A percentile compares a stretch with the other conserved stretches of the same genome.
Conservation (phyloP, 2,888 invertebrate genomes). For the Odiellus spinosus region DNA sequence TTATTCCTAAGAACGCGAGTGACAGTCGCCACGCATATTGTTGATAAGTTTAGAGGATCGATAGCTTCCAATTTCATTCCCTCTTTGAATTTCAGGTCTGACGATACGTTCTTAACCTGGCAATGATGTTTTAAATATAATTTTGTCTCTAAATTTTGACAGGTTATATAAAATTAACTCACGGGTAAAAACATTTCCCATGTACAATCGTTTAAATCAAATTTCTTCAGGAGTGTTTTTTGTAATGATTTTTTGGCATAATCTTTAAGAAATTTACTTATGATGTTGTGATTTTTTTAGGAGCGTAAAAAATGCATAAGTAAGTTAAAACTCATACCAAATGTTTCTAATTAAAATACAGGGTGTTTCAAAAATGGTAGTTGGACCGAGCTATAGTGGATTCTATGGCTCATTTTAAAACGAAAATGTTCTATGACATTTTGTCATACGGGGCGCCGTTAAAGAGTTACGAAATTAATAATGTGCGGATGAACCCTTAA, state of each 20-base stretch:
- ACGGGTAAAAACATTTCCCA: constrained; percentile 49
- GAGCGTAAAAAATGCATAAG: too few relatives aligned
- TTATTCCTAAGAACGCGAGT: constrained; percentile 81
- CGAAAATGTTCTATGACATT: too few relatives aligned
- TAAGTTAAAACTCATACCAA: too few relatives aligned
- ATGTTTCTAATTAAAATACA: too few relatives aligned
- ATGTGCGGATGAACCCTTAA: too few relatives aligned
- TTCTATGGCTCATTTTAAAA: too few relatives aligned
- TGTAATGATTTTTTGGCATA: constrained; percentile 29
- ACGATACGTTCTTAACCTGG: constrained; percentile 9
- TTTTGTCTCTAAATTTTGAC: not conserved
- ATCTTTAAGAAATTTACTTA: constrained; percentile 23
- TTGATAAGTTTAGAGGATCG: constrained; percentile 84
- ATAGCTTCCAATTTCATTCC: constrained; percentile 78
- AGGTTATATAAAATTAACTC: constrained; percentile 4
- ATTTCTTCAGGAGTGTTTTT: constrained; percentile 41
- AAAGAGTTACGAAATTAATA: too few relatives aligned
- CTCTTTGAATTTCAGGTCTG: constrained; percentile 12
- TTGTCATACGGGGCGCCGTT: too few relatives aligned
- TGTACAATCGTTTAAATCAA: constrained; percentile 60
- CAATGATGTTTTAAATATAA: not conserved
- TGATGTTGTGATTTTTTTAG: too few relatives aligned
- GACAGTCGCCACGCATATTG: constrained; percentile 88
- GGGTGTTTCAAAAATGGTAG: too few relatives aligned
- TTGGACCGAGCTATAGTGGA: too few relatives aligned